Evolutionary conservation across 2,888 invertebrate genomes (phyloP).

Genomic region (Sipha maydis): DNA sequence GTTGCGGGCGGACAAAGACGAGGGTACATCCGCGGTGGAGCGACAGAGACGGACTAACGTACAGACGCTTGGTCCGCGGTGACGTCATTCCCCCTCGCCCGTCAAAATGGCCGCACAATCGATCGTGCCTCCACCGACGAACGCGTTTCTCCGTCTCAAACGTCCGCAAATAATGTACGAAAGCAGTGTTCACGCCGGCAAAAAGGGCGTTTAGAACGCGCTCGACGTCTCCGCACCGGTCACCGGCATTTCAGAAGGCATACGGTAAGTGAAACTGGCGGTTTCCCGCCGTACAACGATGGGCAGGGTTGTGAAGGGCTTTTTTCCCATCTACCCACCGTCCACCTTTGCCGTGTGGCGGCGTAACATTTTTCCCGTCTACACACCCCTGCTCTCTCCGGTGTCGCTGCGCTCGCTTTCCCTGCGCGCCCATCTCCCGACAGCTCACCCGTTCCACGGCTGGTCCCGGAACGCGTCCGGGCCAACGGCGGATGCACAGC

Average conservation of each 20-base stretch:
- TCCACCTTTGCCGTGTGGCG: slow-evolving; percentile 60
- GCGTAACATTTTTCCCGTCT: slow-evolving; percentile 62
- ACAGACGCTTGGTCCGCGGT: slow-evolving; percentile 55
- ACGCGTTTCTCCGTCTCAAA: slow-evolving; percentile 61
- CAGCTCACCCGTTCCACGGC: slow-evolving; percentile 60
- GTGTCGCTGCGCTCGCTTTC: slow-evolving; percentile 45
- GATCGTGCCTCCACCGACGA: slow-evolving; percentile 59
- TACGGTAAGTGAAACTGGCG: slow-evolving; percentile 55
- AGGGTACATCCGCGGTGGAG: slow-evolving; percentile 31
- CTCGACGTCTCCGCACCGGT: slow-evolving; percentile 57
- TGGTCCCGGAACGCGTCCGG: background rate
- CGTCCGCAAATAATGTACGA: slow-evolving; percentile 59
- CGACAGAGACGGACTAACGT: slow-evolving; percentile 37
- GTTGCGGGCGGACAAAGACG: slow-evolving; percentile 60
- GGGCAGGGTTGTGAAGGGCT: slow-evolving; percentile 63
- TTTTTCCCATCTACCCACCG: slow-evolving; percentile 64
- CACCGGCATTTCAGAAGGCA: slow-evolving; percentile 60
- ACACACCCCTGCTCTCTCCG: slow-evolving; percentile 61
- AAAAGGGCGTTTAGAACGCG: slow-evolving; percentile 60
- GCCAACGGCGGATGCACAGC: background rate
- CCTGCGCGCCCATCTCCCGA: slow-evolving; percentile 61
- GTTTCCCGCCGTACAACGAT: slow-evolving; percentile 59
- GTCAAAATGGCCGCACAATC: slow-evolving; percentile 62
- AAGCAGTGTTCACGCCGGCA: slow-evolving; percentile 54
- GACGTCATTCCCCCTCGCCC: slow-evolving; percentile 62